Conservation (phyloP, 2,888 invertebrate species). For the Entomobrya multifasciata region DNA sequence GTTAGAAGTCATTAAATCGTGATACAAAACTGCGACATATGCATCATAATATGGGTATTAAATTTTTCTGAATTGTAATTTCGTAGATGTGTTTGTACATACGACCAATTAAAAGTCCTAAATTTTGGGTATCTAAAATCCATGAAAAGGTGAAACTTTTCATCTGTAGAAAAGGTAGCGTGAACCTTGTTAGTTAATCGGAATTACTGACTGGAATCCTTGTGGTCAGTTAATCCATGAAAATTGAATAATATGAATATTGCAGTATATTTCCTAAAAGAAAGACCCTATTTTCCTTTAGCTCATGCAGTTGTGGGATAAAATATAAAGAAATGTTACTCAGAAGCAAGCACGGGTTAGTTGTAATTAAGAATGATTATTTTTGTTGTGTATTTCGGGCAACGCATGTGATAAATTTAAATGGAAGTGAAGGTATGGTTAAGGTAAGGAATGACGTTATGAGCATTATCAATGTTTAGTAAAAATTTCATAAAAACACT, state of each 20-base stretch:
- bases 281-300: no score
- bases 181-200: no score
- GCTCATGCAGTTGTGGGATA: no score
- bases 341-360: background rate
- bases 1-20: constrained; percentile 57
- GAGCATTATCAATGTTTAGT: constrained; percentile 19
- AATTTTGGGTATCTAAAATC: no score
- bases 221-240: no score
- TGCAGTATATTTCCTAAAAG: no score
- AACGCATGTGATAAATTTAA: constrained; percentile 45
- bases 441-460: constrained; percentile 4
- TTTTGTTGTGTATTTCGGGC: constrained; percentile 23
- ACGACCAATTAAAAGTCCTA: background rate
- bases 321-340: background rate
- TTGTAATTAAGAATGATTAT: background rate
- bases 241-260: no score
- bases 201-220: no score
- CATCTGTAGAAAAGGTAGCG: no score
- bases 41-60: constrained; percentile 36
- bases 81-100: background rate
- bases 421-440: constrained; percentile 17
- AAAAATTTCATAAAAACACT: constrained; percentile 26
- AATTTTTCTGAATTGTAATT: constrained; percentile 1
- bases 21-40: constrained; percentile 45
- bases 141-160: no score